phyloP scores from a whole-genome alignment of 2,113 vertebrate genomes.

The Symphodus melops region DNA sequence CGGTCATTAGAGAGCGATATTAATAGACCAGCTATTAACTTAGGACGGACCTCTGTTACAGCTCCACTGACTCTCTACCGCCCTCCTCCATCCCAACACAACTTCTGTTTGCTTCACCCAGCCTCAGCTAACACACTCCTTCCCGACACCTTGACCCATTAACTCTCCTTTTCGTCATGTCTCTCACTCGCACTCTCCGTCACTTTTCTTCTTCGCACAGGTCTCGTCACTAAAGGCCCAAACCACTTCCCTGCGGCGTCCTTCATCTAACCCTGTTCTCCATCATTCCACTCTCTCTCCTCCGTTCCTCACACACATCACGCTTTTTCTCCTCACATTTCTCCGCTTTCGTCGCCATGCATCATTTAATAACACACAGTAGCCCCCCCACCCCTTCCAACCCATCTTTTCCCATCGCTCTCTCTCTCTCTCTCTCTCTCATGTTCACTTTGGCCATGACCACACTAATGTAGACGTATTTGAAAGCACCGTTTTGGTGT shows the following conservation, averaged over 20 bases:
- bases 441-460: constrained; percentile 21
- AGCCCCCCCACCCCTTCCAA: constrained; percentile 10
- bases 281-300: constrained; percentile 56
- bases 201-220: constrained; percentile 35
- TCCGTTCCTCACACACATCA: constrained; percentile 50
- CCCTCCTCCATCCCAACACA: constrained; percentile 17
- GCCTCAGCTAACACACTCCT: constrained; percentile 27
- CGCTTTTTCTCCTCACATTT: constrained; percentile 58
- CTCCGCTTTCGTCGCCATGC: constrained; percentile 19
- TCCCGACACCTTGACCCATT: constrained; percentile 52
- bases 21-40: constrained; percentile 73
- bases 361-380: constrained; percentile 57
- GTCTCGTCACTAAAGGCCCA: constrained; percentile 41
- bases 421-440: not conserved
- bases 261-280: constrained; percentile 73
- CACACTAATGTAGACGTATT: constrained; percentile 19
- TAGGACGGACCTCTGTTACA: constrained; percentile 54
- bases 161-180: constrained; percentile 15
- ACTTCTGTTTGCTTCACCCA: constrained; percentile 2
- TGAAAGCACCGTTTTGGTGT: not conserved
- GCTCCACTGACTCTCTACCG: constrained; percentile 45
- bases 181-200: constrained; percentile 16
- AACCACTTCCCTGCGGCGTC: constrained; percentile 52
- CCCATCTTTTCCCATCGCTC: constrained; percentile 18
- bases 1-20: constrained; percentile 69